Percentiles rank a stretch among this genome's conserved stretches.
Evolutionary conservation across 2,797 vertebrate species (phyloP).

Genomic region (Leontocebus nigricollis): DNA sequence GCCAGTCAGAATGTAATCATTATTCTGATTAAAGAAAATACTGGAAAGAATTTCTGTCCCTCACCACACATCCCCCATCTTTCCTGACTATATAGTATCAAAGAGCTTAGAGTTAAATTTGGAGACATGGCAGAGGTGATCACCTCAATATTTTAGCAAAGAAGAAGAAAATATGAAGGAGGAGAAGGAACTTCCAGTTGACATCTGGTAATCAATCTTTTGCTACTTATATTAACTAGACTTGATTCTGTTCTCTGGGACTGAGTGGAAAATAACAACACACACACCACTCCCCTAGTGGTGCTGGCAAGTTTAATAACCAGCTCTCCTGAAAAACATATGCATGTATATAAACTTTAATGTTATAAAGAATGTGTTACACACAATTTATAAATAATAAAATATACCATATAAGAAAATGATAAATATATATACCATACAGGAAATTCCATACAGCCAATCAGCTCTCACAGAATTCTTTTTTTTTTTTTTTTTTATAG

Average conservation of each 20-base stretch:
- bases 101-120: neutral
- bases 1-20: neutral
- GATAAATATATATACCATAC: neutral
- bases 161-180: neutral
- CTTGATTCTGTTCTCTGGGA: neutral
- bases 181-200: neutral
- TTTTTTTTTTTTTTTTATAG: too few species aligned
- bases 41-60: neutral
- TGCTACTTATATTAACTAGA: neutral
- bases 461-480: neutral
- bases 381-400: neutral
- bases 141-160: neutral
- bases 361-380: neutral
- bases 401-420: neutral
- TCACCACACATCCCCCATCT: neutral
- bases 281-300: neutral
- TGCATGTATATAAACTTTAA: neutral
- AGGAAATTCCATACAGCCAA: neutral
- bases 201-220: neutral
- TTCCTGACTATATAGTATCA: neutral
- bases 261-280: neutral
- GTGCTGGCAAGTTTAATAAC: neutral
- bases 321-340: neutral
- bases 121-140: neutral
- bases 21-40: neutral